Evolutionary conservation across 2,888 invertebrate genomes (phyloP).

Genomic region (Aphelenchoides bicaudatus): DNA sequence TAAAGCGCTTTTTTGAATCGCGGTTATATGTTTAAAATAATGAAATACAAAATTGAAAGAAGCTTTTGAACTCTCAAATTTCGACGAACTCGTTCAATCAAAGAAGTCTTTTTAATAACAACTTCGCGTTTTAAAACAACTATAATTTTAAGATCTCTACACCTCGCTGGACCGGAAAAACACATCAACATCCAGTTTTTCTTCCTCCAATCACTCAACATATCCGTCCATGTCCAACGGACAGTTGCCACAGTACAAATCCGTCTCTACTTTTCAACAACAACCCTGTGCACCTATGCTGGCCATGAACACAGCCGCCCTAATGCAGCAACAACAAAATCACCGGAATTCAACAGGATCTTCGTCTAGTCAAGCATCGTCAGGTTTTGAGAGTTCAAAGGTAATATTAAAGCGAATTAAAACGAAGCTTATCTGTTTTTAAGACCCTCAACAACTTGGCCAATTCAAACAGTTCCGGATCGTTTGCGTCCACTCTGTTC

Average conservation of each 20-base stretch:
- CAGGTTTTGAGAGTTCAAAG: conserved; percentile 50
- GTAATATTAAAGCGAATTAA: conserved; percentile 28
- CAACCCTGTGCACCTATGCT: background rate
- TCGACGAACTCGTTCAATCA: too few relatives aligned
- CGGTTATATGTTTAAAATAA: too few relatives aligned
- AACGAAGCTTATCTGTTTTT: conserved; percentile 14
- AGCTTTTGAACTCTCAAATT: too few relatives aligned
- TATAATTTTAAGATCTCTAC: conserved; percentile 3
- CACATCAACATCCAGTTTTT: too few relatives aligned
- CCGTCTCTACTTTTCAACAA: conserved; percentile 14
- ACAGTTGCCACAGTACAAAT: conserved; percentile 1
- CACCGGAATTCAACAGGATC: conserved; percentile 47
- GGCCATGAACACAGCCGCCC: background rate
- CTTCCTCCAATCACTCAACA: too few relatives aligned
- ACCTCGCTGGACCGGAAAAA: background rate
- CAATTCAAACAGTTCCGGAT: conserved; percentile 16
- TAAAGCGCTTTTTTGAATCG: too few relatives aligned
- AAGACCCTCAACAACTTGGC: conserved; percentile 25
- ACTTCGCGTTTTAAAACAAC: background rate
- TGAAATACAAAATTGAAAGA: too few relatives aligned
- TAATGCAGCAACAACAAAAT: background rate
- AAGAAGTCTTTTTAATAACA: too few relatives aligned
- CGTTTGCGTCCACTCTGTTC: conserved; percentile 1
- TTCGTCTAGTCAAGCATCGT: conserved; percentile 40
- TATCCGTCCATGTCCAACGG: too few relatives aligned